Percentiles rank a stretch among this genome's conserved stretches.
These are phyloP conservation scores for Tolypeutes matacus DNA, from an alignment of 2,797 vertebrate genomes.

Conservation along the genomic window DNA sequence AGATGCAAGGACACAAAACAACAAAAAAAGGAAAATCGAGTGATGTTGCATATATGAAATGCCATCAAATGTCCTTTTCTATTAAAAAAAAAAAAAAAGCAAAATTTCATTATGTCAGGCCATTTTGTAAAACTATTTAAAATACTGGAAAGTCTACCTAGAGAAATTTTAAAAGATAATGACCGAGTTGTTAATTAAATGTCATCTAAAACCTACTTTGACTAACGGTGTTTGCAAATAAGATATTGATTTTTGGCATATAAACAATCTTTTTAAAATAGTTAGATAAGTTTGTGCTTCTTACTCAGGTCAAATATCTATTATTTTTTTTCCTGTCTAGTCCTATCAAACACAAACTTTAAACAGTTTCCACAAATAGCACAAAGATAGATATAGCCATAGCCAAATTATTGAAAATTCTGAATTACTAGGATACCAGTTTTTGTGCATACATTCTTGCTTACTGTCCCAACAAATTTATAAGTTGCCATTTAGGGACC, in stretches of 20 bases:
- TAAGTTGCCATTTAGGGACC: neutral
- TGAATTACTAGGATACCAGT: neutral
- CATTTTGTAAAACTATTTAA: neutral
- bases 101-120: neutral
- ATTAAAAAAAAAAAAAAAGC: neutral
- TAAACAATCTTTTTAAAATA: conserved; percentile 12
- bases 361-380: neutral
- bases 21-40: neutral
- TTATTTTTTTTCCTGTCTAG: neutral
- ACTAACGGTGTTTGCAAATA: neutral
- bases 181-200: neutral
- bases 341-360: neutral
- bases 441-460: neutral
- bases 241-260: neutral
- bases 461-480: neutral
- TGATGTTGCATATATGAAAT: neutral
- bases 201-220: neutral
- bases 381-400: neutral
- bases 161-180: conserved; percentile 8
- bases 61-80: neutral
- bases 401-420: conserved; percentile 19
- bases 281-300: neutral
- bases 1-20: neutral
- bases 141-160: neutral
- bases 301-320: neutral